phyloP scores from a whole-genome alignment of 2,797 vertebrate species.

The Gymnodraco acuticeps region DNA sequence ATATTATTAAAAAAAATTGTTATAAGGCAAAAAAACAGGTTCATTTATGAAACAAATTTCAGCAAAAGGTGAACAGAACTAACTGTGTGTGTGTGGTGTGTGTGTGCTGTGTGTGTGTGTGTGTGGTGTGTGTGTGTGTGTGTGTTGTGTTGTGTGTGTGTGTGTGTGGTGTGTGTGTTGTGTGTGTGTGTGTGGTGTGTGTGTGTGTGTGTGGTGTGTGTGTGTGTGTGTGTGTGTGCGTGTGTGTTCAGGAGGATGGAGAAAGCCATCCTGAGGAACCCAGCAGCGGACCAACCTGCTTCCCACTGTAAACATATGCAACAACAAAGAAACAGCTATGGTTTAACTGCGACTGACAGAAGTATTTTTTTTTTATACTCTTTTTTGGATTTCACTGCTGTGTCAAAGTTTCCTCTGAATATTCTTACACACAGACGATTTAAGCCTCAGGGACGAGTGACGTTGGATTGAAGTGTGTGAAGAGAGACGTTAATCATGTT shows the following conservation, averaged over 20 bases:
- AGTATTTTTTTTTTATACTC: constrained; percentile 51
- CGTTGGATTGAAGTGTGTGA: neutral
- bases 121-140: too few species aligned
- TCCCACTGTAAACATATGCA: constrained; percentile 16
- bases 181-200: neutral
- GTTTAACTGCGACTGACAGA: constrained; percentile 44
- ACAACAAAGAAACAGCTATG: constrained; percentile 45
- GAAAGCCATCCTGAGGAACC: neutral
- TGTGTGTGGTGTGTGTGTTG: neutral
- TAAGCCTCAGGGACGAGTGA: too few species aligned
- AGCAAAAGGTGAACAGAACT: too few species aligned
- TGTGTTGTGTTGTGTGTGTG: too few species aligned
- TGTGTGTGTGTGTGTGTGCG: constrained; percentile 8
- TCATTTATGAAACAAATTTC: too few species aligned
- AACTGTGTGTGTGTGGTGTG: too few species aligned
- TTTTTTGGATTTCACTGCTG: neutral
- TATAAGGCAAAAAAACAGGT: too few species aligned
- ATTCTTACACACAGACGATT: neutral
- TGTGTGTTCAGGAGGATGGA: constrained; percentile 58
- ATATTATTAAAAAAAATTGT: too few species aligned
- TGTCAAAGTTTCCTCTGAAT: neutral
- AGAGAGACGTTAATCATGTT: neutral
- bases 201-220: neutral
- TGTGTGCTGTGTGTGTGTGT: too few species aligned
- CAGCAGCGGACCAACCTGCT: constrained; percentile 65